Percentiles rank a stretch among this genome's conserved stretches.
phyloP scores from a whole-genome alignment of 2,113 vertebrate genomes.

The Cettia cetti region DNA sequence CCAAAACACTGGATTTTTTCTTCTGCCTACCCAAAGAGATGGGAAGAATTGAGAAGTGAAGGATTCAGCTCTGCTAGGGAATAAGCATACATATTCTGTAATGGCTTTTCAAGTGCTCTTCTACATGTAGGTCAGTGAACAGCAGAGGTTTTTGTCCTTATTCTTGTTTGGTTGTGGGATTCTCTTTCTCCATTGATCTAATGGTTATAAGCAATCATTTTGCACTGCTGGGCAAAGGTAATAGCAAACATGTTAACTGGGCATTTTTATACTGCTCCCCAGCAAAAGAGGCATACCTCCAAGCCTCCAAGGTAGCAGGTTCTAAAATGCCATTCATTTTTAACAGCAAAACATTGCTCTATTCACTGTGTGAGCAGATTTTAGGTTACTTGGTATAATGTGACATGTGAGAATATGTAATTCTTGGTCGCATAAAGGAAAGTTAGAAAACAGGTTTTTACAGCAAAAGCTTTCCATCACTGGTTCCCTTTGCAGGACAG shows the following conservation, averaged over 20 bases:
- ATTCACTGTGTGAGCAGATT: neutral
- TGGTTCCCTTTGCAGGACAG: neutral
- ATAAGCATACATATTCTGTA: neutral
- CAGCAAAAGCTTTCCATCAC: neutral
- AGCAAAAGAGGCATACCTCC: neutral
- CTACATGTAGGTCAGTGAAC: neutral
- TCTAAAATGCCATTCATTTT: neutral
- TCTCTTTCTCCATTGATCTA: neutral
- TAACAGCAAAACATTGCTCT: neutral
- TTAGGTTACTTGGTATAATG: neutral
- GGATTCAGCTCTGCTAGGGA: neutral
- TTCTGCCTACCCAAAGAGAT: neutral
- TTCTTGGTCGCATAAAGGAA: neutral
- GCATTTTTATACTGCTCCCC: neutral
- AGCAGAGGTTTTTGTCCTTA: neutral
- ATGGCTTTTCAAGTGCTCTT: neutral
- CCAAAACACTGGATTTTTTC: neutral
- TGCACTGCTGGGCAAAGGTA: neutral
- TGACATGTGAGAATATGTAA: neutral
- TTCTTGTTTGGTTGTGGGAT: neutral
- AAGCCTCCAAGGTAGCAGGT: neutral
- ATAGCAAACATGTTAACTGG: neutral
- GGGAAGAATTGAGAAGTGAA: neutral
- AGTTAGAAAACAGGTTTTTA: neutral
- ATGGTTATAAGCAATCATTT: neutral